These are phyloP conservation scores for Sinhomidia bicolor DNA, from an alignment of 2,888 invertebrate species.

Conservation along the genomic window DNA sequence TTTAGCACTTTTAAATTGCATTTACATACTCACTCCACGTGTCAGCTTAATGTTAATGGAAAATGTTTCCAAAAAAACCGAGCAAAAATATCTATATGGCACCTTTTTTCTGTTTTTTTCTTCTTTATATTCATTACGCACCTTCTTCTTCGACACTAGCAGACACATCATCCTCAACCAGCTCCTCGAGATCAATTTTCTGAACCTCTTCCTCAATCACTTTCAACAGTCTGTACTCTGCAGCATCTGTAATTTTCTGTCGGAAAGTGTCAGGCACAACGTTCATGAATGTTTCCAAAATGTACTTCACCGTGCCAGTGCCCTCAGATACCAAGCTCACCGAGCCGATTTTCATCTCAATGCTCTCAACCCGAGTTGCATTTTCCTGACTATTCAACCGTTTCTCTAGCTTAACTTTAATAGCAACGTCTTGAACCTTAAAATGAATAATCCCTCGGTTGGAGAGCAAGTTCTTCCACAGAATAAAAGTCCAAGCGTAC, in stretches of 20 bases:
- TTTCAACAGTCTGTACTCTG: conserved; percentile 89
- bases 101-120: too few relatives aligned
- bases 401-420: conserved; percentile 62
- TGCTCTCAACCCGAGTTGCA: conserved; percentile 86
- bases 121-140: background rate
- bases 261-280: conserved; percentile 91
- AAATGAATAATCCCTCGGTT: conserved; percentile 50
- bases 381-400: conserved; percentile 84
- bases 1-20: too few relatives aligned
- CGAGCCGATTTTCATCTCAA: conserved; percentile 91
- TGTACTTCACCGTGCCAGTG: conserved; percentile 92
- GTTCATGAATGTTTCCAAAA: conserved; percentile 90
- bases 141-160: conserved; percentile 5
- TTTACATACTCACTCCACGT: too few relatives aligned
- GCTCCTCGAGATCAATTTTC: conserved; percentile 88
- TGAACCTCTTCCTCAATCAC: conserved; percentile 85
- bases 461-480: conserved; percentile 58
- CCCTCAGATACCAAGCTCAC: conserved; percentile 92
- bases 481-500: conserved; percentile 62
- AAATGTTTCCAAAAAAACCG: too few relatives aligned
- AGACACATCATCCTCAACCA: conserved; percentile 86
- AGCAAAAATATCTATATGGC: too few relatives aligned
- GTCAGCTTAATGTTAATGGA: too few relatives aligned
- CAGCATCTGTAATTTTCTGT: conserved; percentile 92
- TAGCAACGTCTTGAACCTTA: conserved; percentile 78